Conservation (phyloP, 1,140 invertebrate species). For the Drosophila saltans region DNA sequence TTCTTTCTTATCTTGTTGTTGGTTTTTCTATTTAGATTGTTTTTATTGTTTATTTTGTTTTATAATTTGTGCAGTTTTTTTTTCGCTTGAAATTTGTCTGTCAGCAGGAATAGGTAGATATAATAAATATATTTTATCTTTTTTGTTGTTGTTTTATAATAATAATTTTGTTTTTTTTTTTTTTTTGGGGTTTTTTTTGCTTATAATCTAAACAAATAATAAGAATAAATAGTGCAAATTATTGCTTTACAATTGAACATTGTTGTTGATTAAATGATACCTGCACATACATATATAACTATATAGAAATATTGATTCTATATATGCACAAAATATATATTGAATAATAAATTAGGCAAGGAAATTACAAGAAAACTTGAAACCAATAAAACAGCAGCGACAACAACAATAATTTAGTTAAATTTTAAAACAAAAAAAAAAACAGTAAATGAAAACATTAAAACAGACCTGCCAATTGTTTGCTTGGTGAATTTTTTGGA, state of each 20-base stretch:
- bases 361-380: conserved; percentile 1
- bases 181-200: conserved; percentile 26
- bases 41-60: conserved; percentile 24
- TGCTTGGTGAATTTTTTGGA: background rate
- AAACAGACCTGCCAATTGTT: background rate
- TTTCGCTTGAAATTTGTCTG: conserved; percentile 22
- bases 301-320: conserved; percentile 10
- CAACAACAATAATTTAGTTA: background rate
- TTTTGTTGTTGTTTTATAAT: background rate
- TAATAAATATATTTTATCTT: conserved; percentile 55
- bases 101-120: conserved; percentile 44
- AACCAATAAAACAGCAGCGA: background rate
- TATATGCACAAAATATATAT: conserved; percentile 3
- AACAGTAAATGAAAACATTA: background rate
- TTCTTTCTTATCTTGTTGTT: conserved; percentile 14
- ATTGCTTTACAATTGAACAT: conserved; percentile 61
- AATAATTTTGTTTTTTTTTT: conserved; percentile 31
- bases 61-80: conserved; percentile 52
- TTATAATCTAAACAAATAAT: conserved; percentile 63
- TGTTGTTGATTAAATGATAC: conserved; percentile 31
- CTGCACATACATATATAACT: conserved; percentile 20
- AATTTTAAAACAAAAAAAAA: conserved; percentile 7
- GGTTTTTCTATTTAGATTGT: background rate
- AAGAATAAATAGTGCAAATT: conserved; percentile 55
- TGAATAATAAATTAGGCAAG: conserved; percentile 25